Conservation (phyloP, 1,140 invertebrate species). For the Hormaphis cornu region DNA sequence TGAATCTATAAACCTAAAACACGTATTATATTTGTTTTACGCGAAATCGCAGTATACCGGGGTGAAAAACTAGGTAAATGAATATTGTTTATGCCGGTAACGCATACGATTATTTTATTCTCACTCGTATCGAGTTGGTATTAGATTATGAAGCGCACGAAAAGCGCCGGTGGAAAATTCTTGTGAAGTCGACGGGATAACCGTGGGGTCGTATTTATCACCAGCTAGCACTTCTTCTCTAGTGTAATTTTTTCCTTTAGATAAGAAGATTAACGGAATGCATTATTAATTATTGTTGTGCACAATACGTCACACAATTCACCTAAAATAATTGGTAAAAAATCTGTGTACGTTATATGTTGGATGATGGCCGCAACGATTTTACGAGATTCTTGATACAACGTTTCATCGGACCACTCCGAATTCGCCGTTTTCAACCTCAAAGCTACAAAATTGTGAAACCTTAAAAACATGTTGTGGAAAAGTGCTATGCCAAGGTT, state of each 20-base stretch:
- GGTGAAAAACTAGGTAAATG: too few species aligned
- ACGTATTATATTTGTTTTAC: too few species aligned
- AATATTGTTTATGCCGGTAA: too few species aligned
- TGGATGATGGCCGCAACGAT: conserved; percentile 74
- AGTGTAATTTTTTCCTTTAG: conserved; percentile 10
- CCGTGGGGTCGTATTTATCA: background rate
- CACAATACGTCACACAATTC: conserved; percentile 36
- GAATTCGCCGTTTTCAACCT: conserved; percentile 59
- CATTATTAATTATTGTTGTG: background rate
- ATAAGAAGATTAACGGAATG: too few species aligned
- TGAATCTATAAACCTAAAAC: background rate
- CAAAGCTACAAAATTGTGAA: conserved; percentile 71
- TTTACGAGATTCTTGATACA: conserved; percentile 69
- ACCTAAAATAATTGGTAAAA: conserved; percentile 69
- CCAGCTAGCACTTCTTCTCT: background rate
- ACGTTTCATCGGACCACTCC: conserved; percentile 67
- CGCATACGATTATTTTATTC: too few species aligned
- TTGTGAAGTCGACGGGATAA: background rate
- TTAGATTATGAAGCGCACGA: background rate
- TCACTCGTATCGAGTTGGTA: background rate
- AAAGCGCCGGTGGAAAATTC: conserved; percentile 16
- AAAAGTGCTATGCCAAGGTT: conserved; percentile 73
- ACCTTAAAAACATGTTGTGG: conserved; percentile 66
- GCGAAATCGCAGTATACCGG: too few species aligned
- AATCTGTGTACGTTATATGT: conserved; percentile 79